Evolutionary conservation across 2,888 invertebrate genomes (phyloP), one percentile per base, ranked within the genome.

Genomic region (Amaurobius ferox): DNA sequence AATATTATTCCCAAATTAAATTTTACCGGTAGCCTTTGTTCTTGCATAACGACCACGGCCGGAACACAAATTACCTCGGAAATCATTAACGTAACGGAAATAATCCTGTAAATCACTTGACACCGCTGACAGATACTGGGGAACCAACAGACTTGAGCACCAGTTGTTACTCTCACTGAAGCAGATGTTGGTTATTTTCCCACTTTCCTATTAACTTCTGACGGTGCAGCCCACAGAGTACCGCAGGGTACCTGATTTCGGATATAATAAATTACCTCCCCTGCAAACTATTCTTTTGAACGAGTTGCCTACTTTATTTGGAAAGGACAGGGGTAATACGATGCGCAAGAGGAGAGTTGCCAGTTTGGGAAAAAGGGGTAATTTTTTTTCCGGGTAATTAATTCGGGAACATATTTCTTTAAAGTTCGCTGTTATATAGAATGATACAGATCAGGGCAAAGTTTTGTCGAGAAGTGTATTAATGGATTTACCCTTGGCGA

Each of bases 31-130:
- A n/a, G n/a, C n/a, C n/a, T n/a, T n/a, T n/a, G n/a, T n/a, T n/a
- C n/a, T n/a, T n/a, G n/a, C n/a, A n/a, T n/a, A n/a, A n/a, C n/a
- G n/a, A n/a, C n/a, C n/a, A n/a, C n/a, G n/a, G n/a, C n/a, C n/a
- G n/a, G n/a, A n/a, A n/a, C n/a, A n/a, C n/a, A n/a, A n/a, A n/a
- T n/a, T n/a, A n/a, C n/a, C n/a, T n/a, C n/a, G 44, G 9, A 44
- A 44, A 44, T 44, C 44, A 44, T 44, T 44, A 44, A 44, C 44
- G 1, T n/a, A 11, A n/a, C 55, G 78, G 79, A 79, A 79, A 68
- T 61, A 71, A 79, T 71, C 79, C 40, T 44, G 23, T 39, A 62
- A 70, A 23, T 71, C 79, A 64, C 79, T 79, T 79, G 79, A 71
- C 79, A 40, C 70, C 29, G 28, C 61, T 16, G 26, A 61, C 30